Conservation (phyloP, 2,888 invertebrate species). For the Acanthoscelides obtectus region DNA sequence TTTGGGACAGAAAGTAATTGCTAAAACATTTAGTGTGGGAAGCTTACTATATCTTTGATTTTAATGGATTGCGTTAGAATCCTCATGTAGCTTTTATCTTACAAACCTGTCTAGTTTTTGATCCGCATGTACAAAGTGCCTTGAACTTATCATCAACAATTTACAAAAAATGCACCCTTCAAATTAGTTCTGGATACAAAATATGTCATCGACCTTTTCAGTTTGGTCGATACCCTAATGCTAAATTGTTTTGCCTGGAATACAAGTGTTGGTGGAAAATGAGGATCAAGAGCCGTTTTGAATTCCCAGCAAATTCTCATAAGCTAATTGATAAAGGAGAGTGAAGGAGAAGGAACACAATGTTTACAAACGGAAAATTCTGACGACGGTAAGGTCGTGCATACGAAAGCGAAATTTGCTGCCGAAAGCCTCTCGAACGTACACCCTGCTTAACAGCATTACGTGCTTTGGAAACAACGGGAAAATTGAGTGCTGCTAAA, state of each 20-base stretch:
- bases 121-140: no score
- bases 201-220: no score
- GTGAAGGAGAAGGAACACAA: not conserved
- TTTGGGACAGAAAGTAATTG: no score
- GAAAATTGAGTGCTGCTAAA: not conserved
- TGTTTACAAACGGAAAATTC: not conserved
- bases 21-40: no score
- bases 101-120: no score
- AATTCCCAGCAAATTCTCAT: not conserved
- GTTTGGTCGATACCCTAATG: no score
- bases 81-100: no score
- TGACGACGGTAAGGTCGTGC: not conserved
- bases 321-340: not conserved
- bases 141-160: no score
- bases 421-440: not conserved
- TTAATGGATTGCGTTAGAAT: no score
- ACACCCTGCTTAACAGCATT: not conserved
- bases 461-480: not conserved
- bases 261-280: not conserved
- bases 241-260: not conserved
- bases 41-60: no score
- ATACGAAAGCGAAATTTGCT: not conserved
- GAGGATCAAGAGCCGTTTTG: not conserved
- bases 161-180: no score
- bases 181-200: no score